Evolutionary conservation across 1,140 invertebrate species (phyloP).

Genomic region (Pollicipes pollicipes): DNA sequence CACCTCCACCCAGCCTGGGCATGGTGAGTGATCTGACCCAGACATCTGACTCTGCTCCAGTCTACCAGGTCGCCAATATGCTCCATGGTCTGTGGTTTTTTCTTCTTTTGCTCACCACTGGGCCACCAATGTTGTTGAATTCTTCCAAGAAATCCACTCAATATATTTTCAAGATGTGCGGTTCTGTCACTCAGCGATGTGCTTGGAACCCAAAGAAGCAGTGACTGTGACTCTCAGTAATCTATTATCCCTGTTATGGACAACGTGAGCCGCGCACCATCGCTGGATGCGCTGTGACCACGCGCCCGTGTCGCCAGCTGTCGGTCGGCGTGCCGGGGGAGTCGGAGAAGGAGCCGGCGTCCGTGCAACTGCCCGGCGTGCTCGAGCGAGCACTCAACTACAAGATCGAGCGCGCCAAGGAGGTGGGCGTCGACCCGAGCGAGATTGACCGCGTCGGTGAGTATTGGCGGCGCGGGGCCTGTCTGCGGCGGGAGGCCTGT

Average conservation of each 20-base stretch:
- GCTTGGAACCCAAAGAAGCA: too few relatives aligned
- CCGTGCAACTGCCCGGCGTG: slow-evolving; percentile 47
- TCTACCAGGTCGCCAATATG: background rate
- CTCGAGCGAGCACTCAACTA: slow-evolving; percentile 72
- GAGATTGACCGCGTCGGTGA: slow-evolving; percentile 21
- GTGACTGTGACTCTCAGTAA: too few relatives aligned
- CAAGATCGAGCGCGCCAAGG: slow-evolving; percentile 61
- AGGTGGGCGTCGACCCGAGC: slow-evolving; percentile 39
- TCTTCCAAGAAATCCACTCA: too few relatives aligned
- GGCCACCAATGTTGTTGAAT: too few relatives aligned
- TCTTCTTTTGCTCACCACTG: background rate
- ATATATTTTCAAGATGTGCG: too few relatives aligned
- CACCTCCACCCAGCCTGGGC: background rate
- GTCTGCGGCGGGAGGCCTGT: background rate
- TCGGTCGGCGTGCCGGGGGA: background rate
- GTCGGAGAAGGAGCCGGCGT: background rate
- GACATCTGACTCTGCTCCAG: background rate
- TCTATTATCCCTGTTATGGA: too few relatives aligned
- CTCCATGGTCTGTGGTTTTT: background rate
- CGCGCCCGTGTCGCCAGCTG: background rate
- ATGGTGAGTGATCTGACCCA: background rate
- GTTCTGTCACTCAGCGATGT: too few relatives aligned
- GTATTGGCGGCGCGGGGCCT: background rate
- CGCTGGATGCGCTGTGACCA: too few relatives aligned
- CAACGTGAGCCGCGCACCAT: too few relatives aligned